Evolutionary conservation across 2,888 invertebrate species (phyloP), one percentile per base, ranked within the genome.

Genomic region (Zygaena filipendulae): DNA sequence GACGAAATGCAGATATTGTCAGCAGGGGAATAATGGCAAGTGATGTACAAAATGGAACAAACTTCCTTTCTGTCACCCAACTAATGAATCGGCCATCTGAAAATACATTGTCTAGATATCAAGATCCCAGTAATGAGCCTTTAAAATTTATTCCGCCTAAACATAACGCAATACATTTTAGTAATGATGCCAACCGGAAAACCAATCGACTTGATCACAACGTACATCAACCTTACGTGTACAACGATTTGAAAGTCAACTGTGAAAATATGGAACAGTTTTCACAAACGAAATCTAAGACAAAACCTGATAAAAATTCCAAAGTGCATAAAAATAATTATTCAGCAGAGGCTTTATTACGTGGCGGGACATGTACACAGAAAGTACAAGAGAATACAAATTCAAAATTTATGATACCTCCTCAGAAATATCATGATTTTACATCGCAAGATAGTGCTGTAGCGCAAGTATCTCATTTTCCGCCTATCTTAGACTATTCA

Each of bases 391-490:
- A 77, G 20, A 55, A 47, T 18, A 54, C 37, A 25, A 57, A 48
- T 24, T 37, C 53, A 2, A 79, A 77, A 39, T 74, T 68, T 39
- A 50, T 63, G 42, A 49, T 59, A 36, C 42, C 63, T 2, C 24
- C 66, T 8, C 77, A 75, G 36, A 79, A 75, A 44, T 74, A 69
- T 37, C 60, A 59, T 32, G 74, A 75, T 28, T 77, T 62, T 31
- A 31, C 54, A 4, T 16, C 58, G 1, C 74, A 70, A 39, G 79
- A 79, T 11, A 64, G 56, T 32, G 62, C 66, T 24, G 60, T 77
- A 2, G 79, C 79, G 13, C 79, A 79, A 50, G 75, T 79, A 2
- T 79, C 79, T 6, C 79, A 79, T 47, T 79, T 75, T 29, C 77
- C 79, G 9, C 64, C 77, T 9, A 66, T 79, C 22, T 39, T 75